Base-by-base conservation (phyloP, 2,888 invertebrate species). In the Macrosiphum euphorbiae region DNA sequence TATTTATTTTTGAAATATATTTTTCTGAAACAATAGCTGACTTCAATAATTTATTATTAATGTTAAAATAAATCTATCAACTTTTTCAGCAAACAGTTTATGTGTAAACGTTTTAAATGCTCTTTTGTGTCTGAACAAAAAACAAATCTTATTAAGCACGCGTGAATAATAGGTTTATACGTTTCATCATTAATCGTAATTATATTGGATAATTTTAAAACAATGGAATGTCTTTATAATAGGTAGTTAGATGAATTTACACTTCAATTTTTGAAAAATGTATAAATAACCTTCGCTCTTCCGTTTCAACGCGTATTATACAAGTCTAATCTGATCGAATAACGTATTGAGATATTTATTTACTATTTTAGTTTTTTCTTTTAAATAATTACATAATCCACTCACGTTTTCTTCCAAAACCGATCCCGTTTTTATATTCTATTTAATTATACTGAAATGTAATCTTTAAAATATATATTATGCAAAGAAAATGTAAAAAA, bases 11-110 rank as follows among this genome's bases (percentile, higher is more conserved):
- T 20, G 11, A 85, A 85, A 44, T 26, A 85, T 44, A 44, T 85
- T 85, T 85, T 86, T 28, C 7, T 44, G 86, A 86, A 86, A 86
- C 86, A 86, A 86, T 86, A 86, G 28, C 78, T 78, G 35, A 47
- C 47, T 86, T 86, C 47, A 86, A 47, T 86, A 47, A 86, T 47
- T 86, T 86, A 86, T 86, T 86, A 86, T 86, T 86, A 28, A 86
- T 86, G 86, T 47, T 86, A 41, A 86, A 47, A 86, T 47, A 86
- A 86, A 86, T 86, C 44, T 86, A 86, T 86, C 86, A 44, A 44
- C 26, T 35, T 47, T 86, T 86, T 86, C 13, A 47, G 26, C 44
- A 86, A 86, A 86, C 28, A 16, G 28, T 28, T 86, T 44, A 47
- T 28, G 86, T 47, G 13, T 47, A 78, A 78, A 20, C 35, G 28